These are phyloP conservation scores for Philaethria dido DNA, from an alignment of 2,888 invertebrate genomes.

Conservation along the genomic window DNA sequence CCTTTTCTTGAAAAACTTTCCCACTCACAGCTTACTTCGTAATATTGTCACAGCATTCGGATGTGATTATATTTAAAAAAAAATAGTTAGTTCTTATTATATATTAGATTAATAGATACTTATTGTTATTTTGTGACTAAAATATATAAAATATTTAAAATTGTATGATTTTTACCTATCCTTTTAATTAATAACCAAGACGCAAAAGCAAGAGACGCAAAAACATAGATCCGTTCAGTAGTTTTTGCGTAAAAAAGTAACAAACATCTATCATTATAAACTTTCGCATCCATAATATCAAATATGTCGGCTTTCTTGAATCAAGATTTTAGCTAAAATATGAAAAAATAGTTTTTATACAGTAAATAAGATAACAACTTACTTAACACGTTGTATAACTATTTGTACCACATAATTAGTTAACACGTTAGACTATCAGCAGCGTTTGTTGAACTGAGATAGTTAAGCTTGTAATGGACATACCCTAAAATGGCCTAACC, in stretches of 20 bases:
- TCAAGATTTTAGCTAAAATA: too few species aligned
- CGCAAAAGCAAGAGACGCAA: too few species aligned
- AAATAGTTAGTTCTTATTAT: neutral
- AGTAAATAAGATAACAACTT: slow-evolving; percentile 1
- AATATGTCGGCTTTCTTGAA: too few species aligned
- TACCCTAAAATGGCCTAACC: slow-evolving; percentile 48
- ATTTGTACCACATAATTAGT: slow-evolving; percentile 38
- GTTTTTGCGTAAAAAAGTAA: too few species aligned
- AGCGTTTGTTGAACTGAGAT: slow-evolving; percentile 55
- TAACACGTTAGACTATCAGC: slow-evolving; percentile 58
- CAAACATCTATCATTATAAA: too few species aligned
- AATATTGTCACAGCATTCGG: slow-evolving; percentile 5
- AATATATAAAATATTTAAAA: too few species aligned
- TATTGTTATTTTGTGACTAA: too few species aligned
- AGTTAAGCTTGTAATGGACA: slow-evolving; percentile 45
- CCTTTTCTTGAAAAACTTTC: slow-evolving; percentile 44
- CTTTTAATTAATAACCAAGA: too few species aligned
- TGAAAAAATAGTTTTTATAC: neutral
- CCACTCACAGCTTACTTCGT: slow-evolving; percentile 24
- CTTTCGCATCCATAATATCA: too few species aligned
- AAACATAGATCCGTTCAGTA: too few species aligned
- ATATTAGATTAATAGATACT: too few species aligned
- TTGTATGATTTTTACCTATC: too few species aligned
- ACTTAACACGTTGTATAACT: slow-evolving; percentile 2
- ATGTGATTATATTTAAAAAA: slow-evolving; percentile 1